Evolutionary conservation across 2,797 vertebrate species (phyloP), one percentile per base, ranked within the genome.

Genomic region (Distichodus sexfasciatus): DNA sequence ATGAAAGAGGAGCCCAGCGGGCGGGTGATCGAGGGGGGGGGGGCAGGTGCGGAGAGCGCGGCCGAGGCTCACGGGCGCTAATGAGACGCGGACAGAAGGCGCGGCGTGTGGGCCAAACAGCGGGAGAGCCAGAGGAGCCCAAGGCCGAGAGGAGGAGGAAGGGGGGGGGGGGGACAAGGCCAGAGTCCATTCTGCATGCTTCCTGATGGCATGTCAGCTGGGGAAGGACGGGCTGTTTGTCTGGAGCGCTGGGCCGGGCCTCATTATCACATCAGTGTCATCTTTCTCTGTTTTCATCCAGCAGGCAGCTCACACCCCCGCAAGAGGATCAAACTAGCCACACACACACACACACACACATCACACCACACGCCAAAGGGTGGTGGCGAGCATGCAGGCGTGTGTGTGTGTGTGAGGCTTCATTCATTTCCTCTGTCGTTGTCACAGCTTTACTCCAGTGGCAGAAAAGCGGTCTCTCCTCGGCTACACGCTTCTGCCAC

Each of bases 201-300:
- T 76, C 77, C 72, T 72, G 46, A 72, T 75, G 74, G 65, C 54
- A 59, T 79, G 72, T 72, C 71, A 72, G 40, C 71, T 74, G 66
- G 66, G 36, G 58, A 40, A 35, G 51, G 58, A 62, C 57, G 55
- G 48, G 76, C 48, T 76, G 72, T 79, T 77, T 71, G 80, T 60
- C 70, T 66, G 66, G 59, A 72, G 76, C 54, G 62, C 76, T 57
- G 76, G 82, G 68, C 43, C 54, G 82, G 79, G 76, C 43, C 78
- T 85, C 78, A 87, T 87, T 86, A 86, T 83, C 82, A 84, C 77
- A 77, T 82, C 76, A 80, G 82, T 87, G 85, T 81, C 78, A 84
- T 77, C 80, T 83, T 84, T 85, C 82, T 84, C 79, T 79, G 77
- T 83, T 85, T 83, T 79, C 75, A 82, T 79, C 66, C 77, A 87